Base-by-base conservation (phyloP, 30 jellyfish, hydroid and myxozoan genomes). In the Clytia hemisphaerica region DNA sequence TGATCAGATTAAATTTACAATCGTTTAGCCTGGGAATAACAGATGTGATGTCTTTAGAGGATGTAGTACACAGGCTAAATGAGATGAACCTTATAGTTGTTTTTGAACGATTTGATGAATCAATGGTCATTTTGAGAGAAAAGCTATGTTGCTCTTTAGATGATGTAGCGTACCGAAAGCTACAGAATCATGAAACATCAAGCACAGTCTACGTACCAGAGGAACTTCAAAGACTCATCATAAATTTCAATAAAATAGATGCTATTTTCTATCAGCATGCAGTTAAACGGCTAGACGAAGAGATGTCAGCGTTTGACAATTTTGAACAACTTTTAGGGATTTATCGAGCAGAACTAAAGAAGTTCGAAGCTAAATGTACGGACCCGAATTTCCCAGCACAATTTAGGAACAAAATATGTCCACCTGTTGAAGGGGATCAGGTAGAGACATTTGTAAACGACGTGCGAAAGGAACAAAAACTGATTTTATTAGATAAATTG, bases 111-210 rank as follows among this genome's bases (percentile, higher is more conserved):
- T 65, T 37, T 48, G 78, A 65, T 45, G 78, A 65, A 65, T 65
- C 78, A 1, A 37, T 65, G 67, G 78, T 65, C 12, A 37, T 65
- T 7, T 37, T 65, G 40, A 45, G 65, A 65, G 78, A 65, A 18
- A 37, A 44, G 15, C 78, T 65, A 9, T 65, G 78, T 26, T 33
- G 72, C 36, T 37, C 78, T 21, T 3, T 65, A 7, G 25, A 40
- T 3, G 78, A 65, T 30, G 78, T 65, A 30, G 37, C 44, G 19
- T 65, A 65, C 44, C 69, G 63, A 6, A 65, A n/a, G 15, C n/a
- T n/a, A n/a, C 69, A 37, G 25, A 3, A 65, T 16, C 46, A 19
- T 12, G 2, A 45, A 22, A 15, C 37, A 42, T 37, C 71, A 6
- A 44, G 44, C 33, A 40, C 14, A 21, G 33, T 32, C 6, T 27